phyloP scores from a whole-genome alignment of 2,888 invertebrate genomes.

The Corbicula japonica region DNA sequence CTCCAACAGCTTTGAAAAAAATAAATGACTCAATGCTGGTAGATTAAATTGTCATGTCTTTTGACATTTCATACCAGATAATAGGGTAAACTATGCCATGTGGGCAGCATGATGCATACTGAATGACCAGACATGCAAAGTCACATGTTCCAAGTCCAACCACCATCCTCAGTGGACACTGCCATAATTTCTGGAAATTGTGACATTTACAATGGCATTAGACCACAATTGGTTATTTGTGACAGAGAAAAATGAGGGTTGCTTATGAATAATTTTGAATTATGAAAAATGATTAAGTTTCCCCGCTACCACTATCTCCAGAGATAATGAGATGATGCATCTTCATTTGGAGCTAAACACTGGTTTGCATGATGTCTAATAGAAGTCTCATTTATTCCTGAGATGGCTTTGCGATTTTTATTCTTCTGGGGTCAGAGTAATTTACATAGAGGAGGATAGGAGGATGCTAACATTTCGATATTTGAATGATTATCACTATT shows the following conservation, averaged over 20 bases:
- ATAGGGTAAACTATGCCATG: too few relatives aligned
- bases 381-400: too few relatives aligned
- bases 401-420: too few relatives aligned
- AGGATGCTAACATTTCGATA: too few relatives aligned
- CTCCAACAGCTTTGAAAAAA: too few relatives aligned
- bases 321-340: conserved; percentile 32
- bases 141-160: conserved; percentile 32
- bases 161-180: not conserved
- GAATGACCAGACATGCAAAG: conserved; percentile 18
- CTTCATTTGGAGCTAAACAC: conserved; percentile 47
- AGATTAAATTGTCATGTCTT: too few relatives aligned
- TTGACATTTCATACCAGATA: conserved; percentile 21
- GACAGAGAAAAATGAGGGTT: conserved; percentile 27
- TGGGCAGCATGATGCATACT: conserved; percentile 6
- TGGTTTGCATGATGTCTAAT: conserved; percentile 34
- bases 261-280: conserved; percentile 27
- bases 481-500: too few relatives aligned
- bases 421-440: too few relatives aligned
- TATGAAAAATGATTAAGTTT: conserved; percentile 43
- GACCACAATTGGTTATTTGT: conserved; percentile 20
- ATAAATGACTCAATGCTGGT: too few relatives aligned
- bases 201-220: too few relatives aligned
- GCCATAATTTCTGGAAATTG: conserved; percentile 19
- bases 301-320: conserved; percentile 34
- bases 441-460: too few relatives aligned